Base-by-base conservation (phyloP, 2,113 vertebrate species). In the Larimichthys polyactis region DNA sequence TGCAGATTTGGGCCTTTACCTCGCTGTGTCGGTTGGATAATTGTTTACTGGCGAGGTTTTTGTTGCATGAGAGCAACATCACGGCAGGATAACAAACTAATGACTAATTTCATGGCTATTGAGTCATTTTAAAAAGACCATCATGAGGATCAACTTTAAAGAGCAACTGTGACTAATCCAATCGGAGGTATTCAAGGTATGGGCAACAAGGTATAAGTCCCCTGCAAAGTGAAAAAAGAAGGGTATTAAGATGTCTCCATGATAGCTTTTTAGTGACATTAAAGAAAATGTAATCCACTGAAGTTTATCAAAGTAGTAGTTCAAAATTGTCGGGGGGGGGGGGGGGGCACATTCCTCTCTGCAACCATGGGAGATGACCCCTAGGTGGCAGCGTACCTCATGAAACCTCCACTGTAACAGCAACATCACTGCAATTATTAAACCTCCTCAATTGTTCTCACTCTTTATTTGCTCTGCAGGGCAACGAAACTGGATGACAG, bases 41-140 rank as follows among this genome's bases (percentile, higher is more conserved):
- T 94, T 92, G 87, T 89, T 91, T 91, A 86, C 91, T 90, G 80
- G 84, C 58, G 7, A 86, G 44, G 78, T 82, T 88, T 88, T 90
- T 66, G 75, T 89, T 87, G 82, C 84, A 81, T 85, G 86, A 91
- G 84, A 87, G 73, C 68, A 90, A 72, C 82, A 90, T 88, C 85
- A 54, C 36, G 72, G 90, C 88, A 87, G 85, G 85, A 88, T 89
- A 89, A 91, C 84, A 92, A 78, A 89, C 89, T 88, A 89, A 91
- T 92, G 86, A 93, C 83, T 89, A 84, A 92, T 94, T 94, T 94
- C 89, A 93, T 92, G 92, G 91, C 84, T 86, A 36, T 88, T 89
- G 87, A 93, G 88, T 91, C 87, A 90, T 91, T 92, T 89, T 83
- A 58, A 75, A 86, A 90, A 65, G 66, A 51, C 67, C 83, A 82